These are phyloP conservation scores for Dicrostonyx torquatus DNA, from an alignment of 2,797 vertebrate genomes.

Conservation along the genomic window DNA sequence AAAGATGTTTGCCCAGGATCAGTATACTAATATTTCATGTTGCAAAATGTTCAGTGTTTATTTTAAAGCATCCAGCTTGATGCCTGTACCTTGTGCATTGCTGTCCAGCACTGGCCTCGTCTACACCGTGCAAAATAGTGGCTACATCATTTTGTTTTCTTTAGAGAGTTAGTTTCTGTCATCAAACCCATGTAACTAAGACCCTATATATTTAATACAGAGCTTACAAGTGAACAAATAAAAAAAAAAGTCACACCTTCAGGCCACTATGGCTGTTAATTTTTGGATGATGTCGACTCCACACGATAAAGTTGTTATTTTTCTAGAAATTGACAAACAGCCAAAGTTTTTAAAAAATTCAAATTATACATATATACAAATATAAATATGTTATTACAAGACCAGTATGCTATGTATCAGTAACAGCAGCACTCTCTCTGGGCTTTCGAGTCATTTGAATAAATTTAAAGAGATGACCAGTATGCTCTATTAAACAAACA, in stretches of 20 bases:
- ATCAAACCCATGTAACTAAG: not conserved
- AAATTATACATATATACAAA: not conserved
- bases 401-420: not conserved
- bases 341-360: not conserved
- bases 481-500: not conserved
- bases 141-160: not conserved
- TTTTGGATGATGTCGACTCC: not conserved
- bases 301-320: not conserved
- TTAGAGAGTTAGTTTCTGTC: not conserved
- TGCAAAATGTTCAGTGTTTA: not conserved
- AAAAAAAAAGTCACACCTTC: not conserved
- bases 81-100: not conserved
- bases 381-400: not conserved
- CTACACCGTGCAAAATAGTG: not conserved
- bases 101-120: not conserved
- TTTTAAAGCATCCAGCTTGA: not conserved
- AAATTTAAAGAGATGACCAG: not conserved
- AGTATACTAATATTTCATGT: slow-evolving; percentile 29
- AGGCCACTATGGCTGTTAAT: not conserved
- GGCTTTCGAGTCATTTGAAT: not conserved
- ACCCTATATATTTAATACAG: not conserved
- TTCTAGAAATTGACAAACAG: not conserved
- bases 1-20: not conserved
- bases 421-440: not conserved
- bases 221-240: not conserved